These are phyloP conservation scores for Eustalomyia histrio DNA, from an alignment of 2,888 invertebrate genomes.

Conservation along the genomic window DNA sequence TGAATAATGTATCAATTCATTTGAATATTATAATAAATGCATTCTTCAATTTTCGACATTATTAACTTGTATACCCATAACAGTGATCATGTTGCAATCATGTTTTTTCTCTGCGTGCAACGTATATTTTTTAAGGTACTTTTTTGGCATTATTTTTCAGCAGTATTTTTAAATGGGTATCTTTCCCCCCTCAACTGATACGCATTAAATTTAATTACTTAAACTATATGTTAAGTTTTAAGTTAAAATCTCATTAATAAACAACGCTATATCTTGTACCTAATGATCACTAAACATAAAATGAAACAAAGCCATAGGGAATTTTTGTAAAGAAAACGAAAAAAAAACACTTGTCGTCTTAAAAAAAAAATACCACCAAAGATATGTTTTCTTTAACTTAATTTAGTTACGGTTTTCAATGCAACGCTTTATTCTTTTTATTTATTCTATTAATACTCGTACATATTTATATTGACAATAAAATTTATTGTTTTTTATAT, in stretches of 20 bases:
- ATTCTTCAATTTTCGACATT: too few relatives aligned
- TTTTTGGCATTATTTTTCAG: too few relatives aligned
- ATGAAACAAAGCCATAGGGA: constrained; percentile 26
- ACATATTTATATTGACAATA: neutral
- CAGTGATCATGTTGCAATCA: too few relatives aligned
- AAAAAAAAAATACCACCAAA: constrained; percentile 24
- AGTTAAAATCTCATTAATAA: constrained; percentile 16
- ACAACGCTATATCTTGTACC: constrained; percentile 3
- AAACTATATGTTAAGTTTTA: constrained; percentile 19
- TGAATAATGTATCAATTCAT: too few relatives aligned
- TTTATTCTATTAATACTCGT: neutral
- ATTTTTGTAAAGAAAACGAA: neutral
- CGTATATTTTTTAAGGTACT: too few relatives aligned
- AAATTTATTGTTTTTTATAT: constrained; percentile 4
- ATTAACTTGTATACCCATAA: too few relatives aligned
- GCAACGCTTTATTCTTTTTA: neutral
- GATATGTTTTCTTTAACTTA: constrained; percentile 8
- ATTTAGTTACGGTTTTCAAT: constrained; percentile 10
- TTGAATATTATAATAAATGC: too few relatives aligned
- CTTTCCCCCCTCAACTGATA: neutral
- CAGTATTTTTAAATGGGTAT: too few relatives aligned
- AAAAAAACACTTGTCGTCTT: constrained; percentile 6
- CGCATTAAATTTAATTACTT: constrained; percentile 11
- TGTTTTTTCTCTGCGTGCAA: too few relatives aligned
- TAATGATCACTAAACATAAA: constrained; percentile 10